Conservation (phyloP, 2,888 invertebrate genomes). For the Cosmia pyralina region DNA sequence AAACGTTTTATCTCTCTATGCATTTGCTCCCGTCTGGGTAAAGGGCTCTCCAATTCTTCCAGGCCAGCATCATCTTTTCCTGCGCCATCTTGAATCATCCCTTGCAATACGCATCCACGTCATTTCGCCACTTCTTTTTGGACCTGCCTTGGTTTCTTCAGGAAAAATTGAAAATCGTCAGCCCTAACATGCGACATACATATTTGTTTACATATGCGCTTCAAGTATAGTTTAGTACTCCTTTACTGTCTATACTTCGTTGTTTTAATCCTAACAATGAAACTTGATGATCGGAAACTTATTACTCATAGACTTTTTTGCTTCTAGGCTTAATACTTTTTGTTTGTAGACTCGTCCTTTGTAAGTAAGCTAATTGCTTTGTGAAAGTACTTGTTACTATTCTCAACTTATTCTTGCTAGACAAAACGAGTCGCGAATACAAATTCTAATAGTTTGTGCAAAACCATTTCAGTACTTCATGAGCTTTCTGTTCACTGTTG, state of each 20-base stretch:
- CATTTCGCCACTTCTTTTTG: neutral
- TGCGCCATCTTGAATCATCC: neutral
- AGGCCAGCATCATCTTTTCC: neutral
- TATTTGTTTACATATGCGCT: constrained; percentile 26
- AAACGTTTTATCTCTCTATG: neutral
- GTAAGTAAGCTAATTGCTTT: constrained; percentile 31
- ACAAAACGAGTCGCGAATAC: constrained; percentile 12
- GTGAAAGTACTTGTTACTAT: constrained; percentile 16
- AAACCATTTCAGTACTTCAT: neutral
- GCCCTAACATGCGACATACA: constrained; percentile 33
- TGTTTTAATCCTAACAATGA: constrained; percentile 23
- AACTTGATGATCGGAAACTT: constrained; percentile 9
- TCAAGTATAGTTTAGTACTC: constrained; percentile 19
- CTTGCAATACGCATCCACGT: neutral
- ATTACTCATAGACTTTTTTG: constrained; percentile 9
- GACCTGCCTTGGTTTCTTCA: neutral
- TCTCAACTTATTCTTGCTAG: constrained; percentile 11
- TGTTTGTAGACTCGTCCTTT: constrained; percentile 13
- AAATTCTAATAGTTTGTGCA: constrained; percentile 5
- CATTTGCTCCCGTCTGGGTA: no score
- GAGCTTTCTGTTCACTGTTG: neutral
- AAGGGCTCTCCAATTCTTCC: neutral
- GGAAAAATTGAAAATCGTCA: neutral
- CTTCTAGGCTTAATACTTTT: neutral
- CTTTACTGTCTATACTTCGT: constrained; percentile 13